Conservation (phyloP, 2,888 invertebrate species). For the Eretmocerus hayati region DNA sequence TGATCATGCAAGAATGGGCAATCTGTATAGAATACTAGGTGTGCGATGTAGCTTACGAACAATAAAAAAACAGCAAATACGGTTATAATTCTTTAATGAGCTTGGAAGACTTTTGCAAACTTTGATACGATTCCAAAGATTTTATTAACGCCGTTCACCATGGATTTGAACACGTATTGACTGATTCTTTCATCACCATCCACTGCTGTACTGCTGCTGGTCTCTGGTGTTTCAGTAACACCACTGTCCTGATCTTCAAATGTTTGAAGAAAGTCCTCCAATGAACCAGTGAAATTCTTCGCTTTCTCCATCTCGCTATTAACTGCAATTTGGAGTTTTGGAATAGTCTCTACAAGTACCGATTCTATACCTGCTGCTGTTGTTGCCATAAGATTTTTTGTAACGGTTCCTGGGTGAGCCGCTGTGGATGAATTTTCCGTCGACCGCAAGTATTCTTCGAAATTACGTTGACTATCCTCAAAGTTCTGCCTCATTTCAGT, state of each 20-base stretch:
- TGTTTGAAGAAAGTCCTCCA: conserved; percentile 30
- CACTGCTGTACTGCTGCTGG: background rate
- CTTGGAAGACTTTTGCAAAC: conserved; percentile 24
- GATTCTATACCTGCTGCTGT: conserved; percentile 21
- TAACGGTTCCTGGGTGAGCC: background rate
- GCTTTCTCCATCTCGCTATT: conserved; percentile 27
- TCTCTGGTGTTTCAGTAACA: conserved; percentile 11
- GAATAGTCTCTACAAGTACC: conserved; percentile 28
- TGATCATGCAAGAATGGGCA: too few species aligned
- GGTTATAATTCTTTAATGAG: background rate
- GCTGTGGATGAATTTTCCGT: background rate
- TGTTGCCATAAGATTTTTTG: conserved; percentile 5
- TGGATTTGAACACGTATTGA: conserved; percentile 23
- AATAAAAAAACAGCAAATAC: too few species aligned
- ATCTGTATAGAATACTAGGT: too few species aligned
- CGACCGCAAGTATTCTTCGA: conserved; percentile 2
- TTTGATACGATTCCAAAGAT: conserved; percentile 32
- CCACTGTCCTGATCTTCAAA: conserved; percentile 26
- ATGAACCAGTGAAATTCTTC: conserved; percentile 28
- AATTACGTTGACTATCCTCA: conserved; percentile 5
- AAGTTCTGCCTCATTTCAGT: conserved; percentile 15
- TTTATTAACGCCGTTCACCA: conserved; percentile 29
- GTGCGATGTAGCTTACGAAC: too few species aligned
- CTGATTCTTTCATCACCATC: conserved; percentile 11
- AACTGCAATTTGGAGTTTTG: conserved; percentile 30